Conservation (phyloP, 2,797 vertebrate species). For the Gobio occitaniae region DNA sequence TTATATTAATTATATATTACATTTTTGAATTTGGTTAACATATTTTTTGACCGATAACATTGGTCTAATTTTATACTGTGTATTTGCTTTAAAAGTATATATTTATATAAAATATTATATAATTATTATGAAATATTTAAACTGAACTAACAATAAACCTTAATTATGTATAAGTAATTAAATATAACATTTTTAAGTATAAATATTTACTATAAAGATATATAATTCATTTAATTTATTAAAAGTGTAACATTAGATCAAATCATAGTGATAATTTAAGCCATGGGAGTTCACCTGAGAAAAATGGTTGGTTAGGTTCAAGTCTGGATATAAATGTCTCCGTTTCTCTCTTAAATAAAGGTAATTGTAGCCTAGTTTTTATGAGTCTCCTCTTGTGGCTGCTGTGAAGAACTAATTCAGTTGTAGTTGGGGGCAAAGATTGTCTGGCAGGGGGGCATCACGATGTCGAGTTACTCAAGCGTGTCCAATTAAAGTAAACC, state of each 20-base stretch:
- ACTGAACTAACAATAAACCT: neutral
- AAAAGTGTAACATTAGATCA: neutral
- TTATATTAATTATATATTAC: neutral
- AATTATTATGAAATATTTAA: neutral
- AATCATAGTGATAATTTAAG: neutral
- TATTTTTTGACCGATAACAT: neutral
- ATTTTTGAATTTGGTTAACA: neutral
- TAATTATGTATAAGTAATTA: neutral
- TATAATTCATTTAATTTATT: neutral
- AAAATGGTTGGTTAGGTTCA: neutral
- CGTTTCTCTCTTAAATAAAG: neutral
- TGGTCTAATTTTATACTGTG: too few species aligned
- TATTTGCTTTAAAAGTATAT: neutral
- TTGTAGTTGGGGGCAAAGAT: constrained; percentile 68
- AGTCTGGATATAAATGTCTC: neutral
- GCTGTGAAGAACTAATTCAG: neutral
- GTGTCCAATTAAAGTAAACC: constrained; percentile 68
- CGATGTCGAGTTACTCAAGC: constrained; percentile 55
- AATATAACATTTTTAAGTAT: neutral
- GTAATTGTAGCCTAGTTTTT: neutral
- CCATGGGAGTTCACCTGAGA: neutral
- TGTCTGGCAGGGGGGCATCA: constrained; percentile 48
- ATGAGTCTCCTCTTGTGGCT: neutral
- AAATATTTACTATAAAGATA: neutral
- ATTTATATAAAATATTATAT: constrained; percentile 1